Evolutionary conservation across 2,113 vertebrate genomes (phyloP), one percentile per base, ranked within the genome.

Genomic region (Hystrix cristata): DNA sequence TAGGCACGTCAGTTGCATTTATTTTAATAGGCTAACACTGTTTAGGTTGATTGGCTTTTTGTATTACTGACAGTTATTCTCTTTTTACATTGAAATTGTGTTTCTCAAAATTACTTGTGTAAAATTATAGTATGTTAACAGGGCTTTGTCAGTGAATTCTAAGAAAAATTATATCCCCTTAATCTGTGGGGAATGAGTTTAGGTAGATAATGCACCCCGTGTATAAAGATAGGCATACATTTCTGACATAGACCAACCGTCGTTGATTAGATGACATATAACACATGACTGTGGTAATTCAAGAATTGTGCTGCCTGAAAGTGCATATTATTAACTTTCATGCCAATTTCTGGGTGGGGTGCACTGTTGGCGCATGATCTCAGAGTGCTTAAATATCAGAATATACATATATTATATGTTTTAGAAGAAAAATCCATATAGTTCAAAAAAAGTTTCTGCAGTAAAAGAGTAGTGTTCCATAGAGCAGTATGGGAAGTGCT

Each of bases 71-170:
- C 7, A 62, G 2, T 90, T 90, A 62, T 16, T 92, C 64, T 94
- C 65, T 93, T 95, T 94, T 93, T 93, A 71, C 59, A 29, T 93
- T 94, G 79, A 96, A 93, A 85, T 91, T 43, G 12, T 88, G 31
- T 95, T 96, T 83, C 55, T 95, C 78, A 86, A 38, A 93, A 88
- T 95, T 38, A 27, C 46, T 64, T 90, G 38, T 64, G 13, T 83
- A 67, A 91, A 89, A 51, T 91, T 94, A 27, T 34, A 76, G 51
- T 74, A 60, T 90, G 80, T 83, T 9, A 31, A 83, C 31, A 43
- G 43, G 55, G 74, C 67, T 94, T 92, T 71, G 79, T 95, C 27
- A 91, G 46, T 31, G 69, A 38, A 74, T 92, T 31, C 43, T 57
- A 64, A 94, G n/a, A 64, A 69, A 48, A 3, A 51, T 29, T 79